Evolutionary conservation across 2,888 invertebrate species (phyloP), one percentile per base, ranked within the genome.

Genomic region (Perithous albicinctus): DNA sequence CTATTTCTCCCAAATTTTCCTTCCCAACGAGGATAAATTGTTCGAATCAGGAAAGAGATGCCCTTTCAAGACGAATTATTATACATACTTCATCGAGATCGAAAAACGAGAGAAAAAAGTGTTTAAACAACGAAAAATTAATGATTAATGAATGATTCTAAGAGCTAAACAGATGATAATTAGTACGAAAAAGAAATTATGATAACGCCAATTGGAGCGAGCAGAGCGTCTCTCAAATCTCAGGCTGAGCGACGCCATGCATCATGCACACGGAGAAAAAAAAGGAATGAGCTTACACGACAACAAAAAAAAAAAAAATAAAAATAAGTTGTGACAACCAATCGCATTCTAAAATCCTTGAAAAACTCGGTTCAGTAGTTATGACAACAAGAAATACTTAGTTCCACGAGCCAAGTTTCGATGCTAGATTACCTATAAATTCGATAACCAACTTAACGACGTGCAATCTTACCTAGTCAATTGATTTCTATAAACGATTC

Each of bases 41-140:
- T 10, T 54, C 63, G 74, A 64, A 51, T 51, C 74, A 54, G 48
- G 64, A 74, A 74, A 54, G 64, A 74, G 63, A 74, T 74, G 63
- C 73, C 73, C 73, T 73, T 73, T 73, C 48, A 23, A 29, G 43
- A 59, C 10, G 26, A 46, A 20, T 73, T 18, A 35, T 26, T 35
- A 23, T 51, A 20, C 51, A 23, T 51, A 20, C 51, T 6, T 2
- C 26, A 29, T 26, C 29, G 54, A 54, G 51, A 3, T 23, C 0
- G 23, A 54, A 7, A 38, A 38, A 38, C 29, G 46, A 38, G 35
- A 67, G n/a, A 12, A 35, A 35, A 20, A 7, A 38, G 7, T 12
- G 18, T 12, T 15, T 18, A 56, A 26, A 12, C 10, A 26, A 12
- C 10, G 7, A 43, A 64, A 64, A 32, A 46, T 32, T 20, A 66